Evolutionary conservation across 2,113 vertebrate species (phyloP).

Genomic region (Percopsis transmontana): DNA sequence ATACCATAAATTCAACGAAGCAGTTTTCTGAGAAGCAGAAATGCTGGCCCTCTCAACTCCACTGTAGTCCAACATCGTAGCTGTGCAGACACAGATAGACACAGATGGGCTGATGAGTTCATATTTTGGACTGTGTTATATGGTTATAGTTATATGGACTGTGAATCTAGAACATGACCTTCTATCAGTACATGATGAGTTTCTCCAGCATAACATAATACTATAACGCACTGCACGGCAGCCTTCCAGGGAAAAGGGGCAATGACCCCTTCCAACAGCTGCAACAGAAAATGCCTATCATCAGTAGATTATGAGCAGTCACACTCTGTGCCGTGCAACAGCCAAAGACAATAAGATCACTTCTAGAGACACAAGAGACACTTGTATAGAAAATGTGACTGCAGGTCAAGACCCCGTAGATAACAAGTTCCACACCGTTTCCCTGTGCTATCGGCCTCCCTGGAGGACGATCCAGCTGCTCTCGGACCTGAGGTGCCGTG

Average conservation of each 20-base stretch:
- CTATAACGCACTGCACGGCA: too few species aligned
- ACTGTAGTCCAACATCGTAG: neutral
- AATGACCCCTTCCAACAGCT: constrained; percentile 12
- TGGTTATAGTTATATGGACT: neutral
- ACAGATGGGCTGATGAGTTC: neutral
- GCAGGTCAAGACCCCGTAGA: neutral
- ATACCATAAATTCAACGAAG: too few species aligned
- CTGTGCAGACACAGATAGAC: neutral
- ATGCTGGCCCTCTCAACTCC: neutral
- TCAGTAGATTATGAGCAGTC: constrained; percentile 35
- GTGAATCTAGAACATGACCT: neutral
- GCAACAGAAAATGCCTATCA: constrained; percentile 26
- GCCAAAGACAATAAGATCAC: constrained; percentile 19
- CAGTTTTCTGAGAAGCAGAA: neutral
- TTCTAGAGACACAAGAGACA: neutral
- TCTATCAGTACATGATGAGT: too few species aligned
- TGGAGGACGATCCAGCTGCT: neutral
- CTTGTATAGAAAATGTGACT: neutral
- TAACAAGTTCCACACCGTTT: neutral
- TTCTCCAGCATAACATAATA: too few species aligned
- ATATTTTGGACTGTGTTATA: constrained; percentile 10
- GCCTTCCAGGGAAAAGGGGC: constrained; percentile 17
- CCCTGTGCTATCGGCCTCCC: neutral
- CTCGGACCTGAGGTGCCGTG: constrained; percentile 1
- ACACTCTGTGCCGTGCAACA: constrained; percentile 1